These are phyloP conservation scores for Smutsia gigantea DNA, from an alignment of 2,797 vertebrate genomes.

Conservation along the genomic window DNA sequence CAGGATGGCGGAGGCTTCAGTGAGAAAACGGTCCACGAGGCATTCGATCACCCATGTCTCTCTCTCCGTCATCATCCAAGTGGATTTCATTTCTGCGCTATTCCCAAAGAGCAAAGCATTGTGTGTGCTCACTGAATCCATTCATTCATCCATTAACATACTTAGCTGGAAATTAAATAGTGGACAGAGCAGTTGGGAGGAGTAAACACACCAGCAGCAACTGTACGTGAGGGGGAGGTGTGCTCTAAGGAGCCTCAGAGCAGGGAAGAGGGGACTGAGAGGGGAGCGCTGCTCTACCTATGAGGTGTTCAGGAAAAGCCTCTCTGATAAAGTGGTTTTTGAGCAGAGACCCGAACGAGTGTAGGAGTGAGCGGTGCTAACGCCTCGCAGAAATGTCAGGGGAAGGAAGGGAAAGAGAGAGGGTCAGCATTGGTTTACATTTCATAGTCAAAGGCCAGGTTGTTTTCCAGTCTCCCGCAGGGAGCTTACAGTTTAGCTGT, in stretches of 20 bases:
- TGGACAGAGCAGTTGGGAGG: neutral
- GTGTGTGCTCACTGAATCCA: neutral
- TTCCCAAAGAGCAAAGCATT: neutral
- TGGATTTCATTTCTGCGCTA: neutral
- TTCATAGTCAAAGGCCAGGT: neutral
- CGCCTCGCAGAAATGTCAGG: neutral
- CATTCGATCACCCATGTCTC: neutral
- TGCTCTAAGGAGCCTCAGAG: neutral
- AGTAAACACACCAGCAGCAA: neutral
- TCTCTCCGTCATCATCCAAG: neutral
- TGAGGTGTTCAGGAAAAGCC: neutral
- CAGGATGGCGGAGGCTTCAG: too few relatives aligned
- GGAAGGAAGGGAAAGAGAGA: neutral
- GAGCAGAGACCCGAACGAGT: neutral
- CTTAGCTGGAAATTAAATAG: neutral
- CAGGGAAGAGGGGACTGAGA: rapidly evolving
- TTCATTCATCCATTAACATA: neutral
- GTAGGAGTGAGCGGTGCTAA: neutral
- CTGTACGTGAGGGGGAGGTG: rapidly evolving
- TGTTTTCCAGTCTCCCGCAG: neutral
- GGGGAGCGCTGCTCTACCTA: rapidly evolving
- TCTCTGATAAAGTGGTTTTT: neutral
- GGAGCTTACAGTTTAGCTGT: neutral
- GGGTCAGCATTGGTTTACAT: rapidly evolving
- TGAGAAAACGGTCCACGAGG: neutral